Evolutionary conservation across 1,140 invertebrate genomes (phyloP).

Genomic region (Akabosia matsudoensis): DNA sequence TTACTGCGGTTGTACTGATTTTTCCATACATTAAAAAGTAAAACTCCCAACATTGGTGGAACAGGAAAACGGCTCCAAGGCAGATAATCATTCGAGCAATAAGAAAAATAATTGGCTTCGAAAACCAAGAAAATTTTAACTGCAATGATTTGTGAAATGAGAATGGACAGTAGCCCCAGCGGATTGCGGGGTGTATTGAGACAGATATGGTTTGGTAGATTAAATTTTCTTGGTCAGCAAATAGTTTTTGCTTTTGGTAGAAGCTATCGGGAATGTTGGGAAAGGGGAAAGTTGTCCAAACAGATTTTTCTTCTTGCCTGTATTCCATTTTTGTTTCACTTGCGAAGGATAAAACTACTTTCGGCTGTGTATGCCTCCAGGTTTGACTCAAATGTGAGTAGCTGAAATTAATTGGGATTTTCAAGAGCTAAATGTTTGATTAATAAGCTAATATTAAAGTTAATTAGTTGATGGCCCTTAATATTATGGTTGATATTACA

Average conservation of each 20-base stretch:
- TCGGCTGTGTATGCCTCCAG: too few species aligned
- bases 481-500: background rate
- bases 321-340: background rate
- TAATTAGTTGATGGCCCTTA: background rate
- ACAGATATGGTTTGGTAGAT: background rate
- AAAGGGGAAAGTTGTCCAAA: background rate
- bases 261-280: background rate
- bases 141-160: background rate
- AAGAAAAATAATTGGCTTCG: background rate
- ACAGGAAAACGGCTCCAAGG: too few species aligned
- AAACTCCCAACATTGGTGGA: too few species aligned
- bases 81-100: background rate
- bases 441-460: too few species aligned
- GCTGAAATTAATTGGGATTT: too few species aligned
- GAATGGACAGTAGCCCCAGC: background rate
- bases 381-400: too few species aligned
- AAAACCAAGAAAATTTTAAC: background rate
- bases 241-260: background rate
- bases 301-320: background rate
- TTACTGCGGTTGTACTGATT: too few species aligned
- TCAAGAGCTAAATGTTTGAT: too few species aligned
- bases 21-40: too few species aligned
- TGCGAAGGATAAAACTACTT: too few species aligned
- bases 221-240: background rate
- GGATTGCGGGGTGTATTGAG: background rate